phyloP scores from a whole-genome alignment of 2,113 vertebrate species.

The Cyphomyrus discorhynchus region DNA sequence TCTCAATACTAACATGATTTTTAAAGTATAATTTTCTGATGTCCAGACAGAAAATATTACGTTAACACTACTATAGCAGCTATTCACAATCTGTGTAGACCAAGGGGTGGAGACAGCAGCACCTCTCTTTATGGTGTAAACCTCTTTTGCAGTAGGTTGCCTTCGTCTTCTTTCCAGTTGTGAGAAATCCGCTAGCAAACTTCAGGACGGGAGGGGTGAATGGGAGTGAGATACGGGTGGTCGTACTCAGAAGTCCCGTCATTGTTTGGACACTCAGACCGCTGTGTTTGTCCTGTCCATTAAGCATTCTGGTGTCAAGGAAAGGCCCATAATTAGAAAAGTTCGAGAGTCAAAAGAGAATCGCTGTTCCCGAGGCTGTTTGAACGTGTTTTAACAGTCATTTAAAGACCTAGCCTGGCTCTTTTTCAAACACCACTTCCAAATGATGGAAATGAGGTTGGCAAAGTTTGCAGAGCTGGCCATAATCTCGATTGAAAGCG shows the following conservation, averaged over 20 bases:
- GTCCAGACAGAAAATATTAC: background rate
- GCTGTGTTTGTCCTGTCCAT: constrained; percentile 64
- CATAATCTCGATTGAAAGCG: constrained; percentile 63
- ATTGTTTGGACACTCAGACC: constrained; percentile 39
- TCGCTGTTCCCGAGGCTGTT: constrained; percentile 39
- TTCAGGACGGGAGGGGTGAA: background rate
- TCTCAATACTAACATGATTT: background rate
- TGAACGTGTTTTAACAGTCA: constrained; percentile 64
- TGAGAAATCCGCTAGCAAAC: constrained; percentile 44
- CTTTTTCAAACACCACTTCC: constrained; percentile 33
- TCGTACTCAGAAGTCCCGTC: constrained; percentile 37
- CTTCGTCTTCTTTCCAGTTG: constrained; percentile 27
- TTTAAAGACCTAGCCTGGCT: constrained; percentile 39
- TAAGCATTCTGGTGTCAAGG: constrained; percentile 62
- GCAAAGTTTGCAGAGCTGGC: constrained; percentile 63
- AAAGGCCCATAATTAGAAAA: constrained; percentile 48
- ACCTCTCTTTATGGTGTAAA: background rate
- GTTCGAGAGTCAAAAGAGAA: constrained; percentile 52
- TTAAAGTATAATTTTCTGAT: background rate
- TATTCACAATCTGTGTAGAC: constrained; percentile 14
- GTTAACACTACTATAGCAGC: constrained; percentile 1
- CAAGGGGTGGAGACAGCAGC: constrained; percentile 21
- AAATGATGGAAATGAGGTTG: constrained; percentile 55
- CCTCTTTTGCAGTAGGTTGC: constrained; percentile 26
- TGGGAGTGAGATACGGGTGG: constrained; percentile 45